Evolutionary conservation across 2,888 invertebrate species (phyloP).

Genomic region (Aricia artaxerxes): DNA sequence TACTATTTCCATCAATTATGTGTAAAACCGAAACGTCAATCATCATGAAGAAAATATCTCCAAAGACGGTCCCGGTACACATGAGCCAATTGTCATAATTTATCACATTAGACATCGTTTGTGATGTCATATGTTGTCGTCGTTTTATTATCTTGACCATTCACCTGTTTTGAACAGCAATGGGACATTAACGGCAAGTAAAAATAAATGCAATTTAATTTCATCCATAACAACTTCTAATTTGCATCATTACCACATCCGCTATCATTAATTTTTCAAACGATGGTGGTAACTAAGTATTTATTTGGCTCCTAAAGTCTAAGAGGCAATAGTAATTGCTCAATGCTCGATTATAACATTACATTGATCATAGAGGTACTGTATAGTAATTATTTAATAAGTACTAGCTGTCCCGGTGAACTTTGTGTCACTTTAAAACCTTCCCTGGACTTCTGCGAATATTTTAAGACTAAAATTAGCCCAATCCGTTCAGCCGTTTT

Average conservation of each 20-base stretch:
- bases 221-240: too few relatives aligned
- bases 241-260: neutral
- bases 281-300: neutral
- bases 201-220: neutral
- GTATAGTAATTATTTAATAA: too few relatives aligned
- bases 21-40: neutral
- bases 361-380: neutral
- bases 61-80: neutral
- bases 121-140: constrained; percentile 14
- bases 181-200: too few relatives aligned
- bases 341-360: neutral
- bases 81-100: constrained; percentile 24
- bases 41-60: neutral
- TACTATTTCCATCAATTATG: neutral
- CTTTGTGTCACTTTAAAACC: too few relatives aligned
- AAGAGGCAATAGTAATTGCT: constrained; percentile 2
- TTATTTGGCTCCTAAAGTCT: neutral
- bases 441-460: too few relatives aligned
- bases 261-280: constrained; percentile 19
- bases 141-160: constrained; percentile 15
- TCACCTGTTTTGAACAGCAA: constrained; percentile 12
- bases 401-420: too few relatives aligned
- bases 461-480: too few relatives aligned
- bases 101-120: constrained; percentile 17
- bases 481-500: too few relatives aligned